A percentile compares a stretch with the other conserved stretches of the same genome.
Conservation (phyloP, 1,140 invertebrate species). For the Drosophila miranda region DNA sequence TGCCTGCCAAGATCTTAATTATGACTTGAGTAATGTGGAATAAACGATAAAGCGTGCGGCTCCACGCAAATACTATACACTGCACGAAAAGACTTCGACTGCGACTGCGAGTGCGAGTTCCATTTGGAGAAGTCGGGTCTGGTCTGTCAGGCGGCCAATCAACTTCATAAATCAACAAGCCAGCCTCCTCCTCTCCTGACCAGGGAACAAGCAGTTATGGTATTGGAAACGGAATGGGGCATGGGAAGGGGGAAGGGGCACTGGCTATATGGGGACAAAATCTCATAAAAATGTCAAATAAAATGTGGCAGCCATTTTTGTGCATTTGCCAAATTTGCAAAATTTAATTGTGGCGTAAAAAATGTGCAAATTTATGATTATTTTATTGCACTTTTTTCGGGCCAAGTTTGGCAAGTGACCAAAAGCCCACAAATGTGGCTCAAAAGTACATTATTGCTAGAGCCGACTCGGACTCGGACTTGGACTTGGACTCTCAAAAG, state of each 20-base stretch:
- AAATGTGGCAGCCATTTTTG: conserved; percentile 76
- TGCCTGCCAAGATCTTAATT: conserved; percentile 76
- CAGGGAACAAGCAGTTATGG: conserved; percentile 12
- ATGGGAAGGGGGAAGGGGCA: not conserved
- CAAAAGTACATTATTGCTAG: conserved; percentile 36
- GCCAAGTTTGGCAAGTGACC: conserved; percentile 60
- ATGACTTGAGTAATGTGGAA: conserved; percentile 79
- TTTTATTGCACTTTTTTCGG: conserved; percentile 59
- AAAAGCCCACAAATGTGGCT: conserved; percentile 36
- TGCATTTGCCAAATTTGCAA: conserved; percentile 77
- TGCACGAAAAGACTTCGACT: conserved; percentile 36
- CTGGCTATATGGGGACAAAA: conserved; percentile 21
- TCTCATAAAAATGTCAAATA: conserved; percentile 76
- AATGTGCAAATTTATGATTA: conserved; percentile 74
- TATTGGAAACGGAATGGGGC: conserved; percentile 28
- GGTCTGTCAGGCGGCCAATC: conserved; percentile 55
- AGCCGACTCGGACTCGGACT: not conserved
- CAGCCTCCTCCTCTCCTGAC: conserved; percentile 9
- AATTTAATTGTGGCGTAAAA: conserved; percentile 75
- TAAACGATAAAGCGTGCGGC: conserved; percentile 75
- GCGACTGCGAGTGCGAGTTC: not conserved
- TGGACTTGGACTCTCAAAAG: conserved; percentile 19
- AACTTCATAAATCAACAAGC: conserved; percentile 66
- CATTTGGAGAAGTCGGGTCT: conserved; percentile 35
- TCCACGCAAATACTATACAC: conserved; percentile 66